Evolutionary conservation across 1,140 invertebrate species (phyloP), one percentile per base, ranked within the genome.

Genomic region (Medauroidea extradentata): DNA sequence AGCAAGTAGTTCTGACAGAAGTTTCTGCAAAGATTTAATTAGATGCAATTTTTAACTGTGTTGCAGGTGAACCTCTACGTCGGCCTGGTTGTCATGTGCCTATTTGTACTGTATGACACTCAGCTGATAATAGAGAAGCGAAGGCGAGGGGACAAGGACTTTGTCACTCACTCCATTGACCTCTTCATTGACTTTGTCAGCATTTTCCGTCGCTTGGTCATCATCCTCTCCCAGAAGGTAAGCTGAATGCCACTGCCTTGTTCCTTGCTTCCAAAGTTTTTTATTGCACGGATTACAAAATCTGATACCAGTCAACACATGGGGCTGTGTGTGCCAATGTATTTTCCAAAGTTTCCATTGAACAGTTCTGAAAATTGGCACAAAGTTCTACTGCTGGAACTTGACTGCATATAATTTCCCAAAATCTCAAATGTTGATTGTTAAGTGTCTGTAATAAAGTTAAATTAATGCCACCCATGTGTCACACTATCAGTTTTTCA

Each of bases 101-200:
- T 86, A 46, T 98, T 98, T 74, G 85, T 99, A 21, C 79, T 98
- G 25, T 98, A 92, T 69, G 96, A 99, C 71, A 99, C 96, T 9
- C 95, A 98, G 75, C 76, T 94, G 51, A 98, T 99, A 63, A 88
- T 97, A 63, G 94, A 97, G 72, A 98, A 97, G 73, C 83, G 87
- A 64, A 83, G 91, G 53, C 81, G 83, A 69, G 95, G 95, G 48
- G 95, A 88, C 77, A 91, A 87, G 69, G 96, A 98, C 76, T 97
- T 93, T 71, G 88, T 98, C 52, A 83, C 85, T 72, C 93, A 97
- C 75, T 87, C 91, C 9, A 77, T 96, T 57, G 89, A 94, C 71
- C 78, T 98, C 18, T 97, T 98, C 78, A 85, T 96, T 69, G 94
- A 98, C 71, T 91, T 97, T 65, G 81, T 96, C 71, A 85, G 88